Base-by-base conservation (phyloP, 2,797 vertebrate species). In the Sebastes matsubarae region DNA sequence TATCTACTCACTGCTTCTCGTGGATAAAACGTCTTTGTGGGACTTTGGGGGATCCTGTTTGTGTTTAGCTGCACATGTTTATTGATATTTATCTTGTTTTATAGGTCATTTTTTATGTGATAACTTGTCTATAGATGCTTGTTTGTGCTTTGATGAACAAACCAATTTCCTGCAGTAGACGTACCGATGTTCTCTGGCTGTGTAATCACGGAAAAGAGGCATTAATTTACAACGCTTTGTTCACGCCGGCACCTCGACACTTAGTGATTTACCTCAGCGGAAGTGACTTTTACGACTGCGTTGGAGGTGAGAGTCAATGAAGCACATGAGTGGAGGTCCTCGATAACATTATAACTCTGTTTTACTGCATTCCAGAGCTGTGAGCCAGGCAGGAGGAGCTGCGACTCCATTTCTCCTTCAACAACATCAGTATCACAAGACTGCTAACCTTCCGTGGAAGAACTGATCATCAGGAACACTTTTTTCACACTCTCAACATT, bases 221-320 rank as follows among this genome's bases (percentile, higher is more conserved):
- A 18, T 54, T 80, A 4, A 67, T 71, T 71, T 55, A 70, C 27
- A 68, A 63, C 70, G 13, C 80, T 84, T 79, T 30, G 68, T 74
- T 79, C 79, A 59, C 61, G 55, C 36, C 57, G 60, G 70, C 75
- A 46, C 55, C 63, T 25, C 9, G 8, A 34, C 57, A 27, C 73
- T 46, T 6, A 0, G 25, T 82, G 77, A 88, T 88, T 80, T 86
- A 82, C 30, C 46, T 83, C 58, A n/a, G 9, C 20, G 22, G 36
- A 65, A 81, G 72, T 75, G 77, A 84, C 79, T 88, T 87, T 87
- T 84, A 85, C 3, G 61, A 80, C 73, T 30, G 67, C 0, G 54
- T 68, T 87, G 50, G 84, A 88, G 86, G 80, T 88, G 76, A 88
- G 69, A 89, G 82, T 78, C 87, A 84, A 66, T 81, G 81, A 74